Evolutionary conservation across 2,113 vertebrate genomes (phyloP).

Genomic region (Corvus moneduloides): DNA sequence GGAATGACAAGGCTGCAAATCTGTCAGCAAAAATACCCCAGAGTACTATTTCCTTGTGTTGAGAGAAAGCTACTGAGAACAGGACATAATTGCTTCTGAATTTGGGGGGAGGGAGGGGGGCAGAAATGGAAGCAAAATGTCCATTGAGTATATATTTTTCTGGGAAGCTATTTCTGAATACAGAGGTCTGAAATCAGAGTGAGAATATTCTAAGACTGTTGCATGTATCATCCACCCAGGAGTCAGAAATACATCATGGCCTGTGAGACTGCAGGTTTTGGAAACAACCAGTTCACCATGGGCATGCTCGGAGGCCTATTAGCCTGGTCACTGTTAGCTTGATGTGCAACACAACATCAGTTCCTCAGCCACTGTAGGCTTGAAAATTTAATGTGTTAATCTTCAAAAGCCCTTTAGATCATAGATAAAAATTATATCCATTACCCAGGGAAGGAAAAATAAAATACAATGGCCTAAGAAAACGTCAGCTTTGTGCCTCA

Average conservation of each 20-base stretch:
- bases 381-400: slow-evolving; percentile 26
- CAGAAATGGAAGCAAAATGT: no score
- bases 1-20: neutral
- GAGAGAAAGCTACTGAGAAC: neutral
- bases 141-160: neutral
- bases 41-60: neutral
- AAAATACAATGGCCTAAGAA: neutral
- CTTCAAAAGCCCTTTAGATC: neutral
- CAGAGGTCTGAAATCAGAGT: neutral
- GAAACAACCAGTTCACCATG: neutral
- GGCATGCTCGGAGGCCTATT: neutral
- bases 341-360: neutral
- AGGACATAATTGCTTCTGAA: neutral
- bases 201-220: neutral
- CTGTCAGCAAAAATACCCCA: neutral
- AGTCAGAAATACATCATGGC: neutral
- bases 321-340: neutral
- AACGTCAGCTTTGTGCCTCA: neutral
- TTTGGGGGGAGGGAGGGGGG: neutral
- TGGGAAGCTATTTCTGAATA: neutral
- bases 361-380: neutral
- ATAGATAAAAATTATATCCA: neutral
- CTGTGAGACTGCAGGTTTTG: neutral
- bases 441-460: neutral
- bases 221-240: neutral